Base-by-base conservation (phyloP, 2,113 vertebrate genomes). In the Cololabis saira region DNA sequence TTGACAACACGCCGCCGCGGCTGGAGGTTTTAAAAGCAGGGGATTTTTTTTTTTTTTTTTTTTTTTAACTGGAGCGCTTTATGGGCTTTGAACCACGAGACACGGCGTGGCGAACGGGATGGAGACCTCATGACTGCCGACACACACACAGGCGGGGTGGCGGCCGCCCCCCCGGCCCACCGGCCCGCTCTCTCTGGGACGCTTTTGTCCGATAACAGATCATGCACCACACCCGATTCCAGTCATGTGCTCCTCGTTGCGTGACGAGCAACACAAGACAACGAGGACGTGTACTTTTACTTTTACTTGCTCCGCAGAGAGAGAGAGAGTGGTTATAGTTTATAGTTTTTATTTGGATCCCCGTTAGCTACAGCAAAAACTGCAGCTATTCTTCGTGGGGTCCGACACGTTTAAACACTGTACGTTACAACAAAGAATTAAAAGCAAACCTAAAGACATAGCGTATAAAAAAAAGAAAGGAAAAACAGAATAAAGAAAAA, bases 151-250 rank as follows among this genome's bases (percentile, higher is more conserved):
- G 59, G 43, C 45, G 11, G 75, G 67, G 71, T 75, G 68, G 64
- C 61, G n/a, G n/a, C n/a, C n/a, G n/a, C n/a, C n/a, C n/a, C n/a
- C n/a, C n/a, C 63, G 15, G 61, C 51, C 61, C 56, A 67, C 70
- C 65, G 67, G 27, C 61, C 78, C 42, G 59, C 73, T 65, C 78
- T 64, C 66, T 73, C 79, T 90, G 82, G 79, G 80, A 79, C 21
- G 68, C 87, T 88, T 91, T 90, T 91, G 87, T 91, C 74, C 66
- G 67, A 83, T 85, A 81, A 87, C 83, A 86, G 76, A 85, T 87
- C 83, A 86, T 50, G 69, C 84, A 86, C 77, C 82, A 75, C 73
- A 74, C 78, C 75, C 74, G 45, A 89, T 88, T 89, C 61, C 52
- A 90, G 89, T 92, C 85, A 90, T 83, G 83, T 89, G 89, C 80